These are phyloP conservation scores for Noctua janthina DNA, from an alignment of 2,888 invertebrate genomes.

Conservation along the genomic window DNA sequence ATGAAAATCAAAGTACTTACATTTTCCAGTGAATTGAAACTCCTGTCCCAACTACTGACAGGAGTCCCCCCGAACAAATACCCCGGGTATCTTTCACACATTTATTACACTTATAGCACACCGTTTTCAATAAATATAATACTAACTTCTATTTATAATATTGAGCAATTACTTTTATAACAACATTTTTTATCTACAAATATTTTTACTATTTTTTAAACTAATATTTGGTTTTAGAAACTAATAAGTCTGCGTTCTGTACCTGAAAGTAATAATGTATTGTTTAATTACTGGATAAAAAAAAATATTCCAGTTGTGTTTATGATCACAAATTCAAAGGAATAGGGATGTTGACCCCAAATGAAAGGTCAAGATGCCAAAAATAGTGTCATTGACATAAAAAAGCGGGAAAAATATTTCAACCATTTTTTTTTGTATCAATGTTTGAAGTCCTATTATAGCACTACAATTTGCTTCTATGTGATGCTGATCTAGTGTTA, in stretches of 20 bases:
- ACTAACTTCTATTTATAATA: conserved; percentile 70
- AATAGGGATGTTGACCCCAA: conserved; percentile 50
- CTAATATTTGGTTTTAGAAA: conserved; percentile 49
- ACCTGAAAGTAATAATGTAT: conserved; percentile 53
- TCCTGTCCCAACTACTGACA: conserved; percentile 88
- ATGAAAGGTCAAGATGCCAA: conserved; percentile 48
- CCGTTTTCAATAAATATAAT: conserved; percentile 48
- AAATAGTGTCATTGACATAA: conserved; percentile 39
- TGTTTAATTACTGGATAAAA: neutral
- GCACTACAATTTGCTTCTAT: conserved; percentile 1
- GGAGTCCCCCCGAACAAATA: conserved; percentile 87
- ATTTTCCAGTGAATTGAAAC: conserved; percentile 86
- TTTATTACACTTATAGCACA: conserved; percentile 72
- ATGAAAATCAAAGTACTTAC: conserved; percentile 75
- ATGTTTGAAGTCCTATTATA: neutral
- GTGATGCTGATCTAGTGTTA: neutral
- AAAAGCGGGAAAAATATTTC: conserved; percentile 49
- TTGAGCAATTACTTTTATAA: conserved; percentile 78
- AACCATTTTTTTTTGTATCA: neutral
- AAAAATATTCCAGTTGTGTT: neutral
- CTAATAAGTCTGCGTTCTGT: conserved; percentile 58
- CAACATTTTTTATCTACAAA: conserved; percentile 64
- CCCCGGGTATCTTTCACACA: conserved; percentile 87
- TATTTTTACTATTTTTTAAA: conserved; percentile 53
- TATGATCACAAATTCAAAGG: conserved; percentile 4